Evolutionary conservation across 2,888 invertebrate genomes (phyloP).

Genomic region (Scelioninae gen. 2): DNA sequence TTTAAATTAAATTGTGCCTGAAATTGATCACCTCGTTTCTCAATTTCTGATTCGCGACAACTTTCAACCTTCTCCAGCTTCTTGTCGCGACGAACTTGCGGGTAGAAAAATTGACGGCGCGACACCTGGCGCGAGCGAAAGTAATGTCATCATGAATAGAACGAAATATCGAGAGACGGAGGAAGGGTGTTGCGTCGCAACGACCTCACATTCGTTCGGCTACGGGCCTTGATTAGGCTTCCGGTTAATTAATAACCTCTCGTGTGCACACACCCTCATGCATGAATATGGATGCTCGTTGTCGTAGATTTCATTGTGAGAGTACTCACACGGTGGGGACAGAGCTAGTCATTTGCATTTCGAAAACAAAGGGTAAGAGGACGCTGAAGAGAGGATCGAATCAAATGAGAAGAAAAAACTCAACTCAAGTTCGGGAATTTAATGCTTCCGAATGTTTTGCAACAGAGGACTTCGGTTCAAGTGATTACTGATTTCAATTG

Average conservation of each 20-base stretch:
- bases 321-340: constrained; percentile 61
- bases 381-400: constrained; percentile 33
- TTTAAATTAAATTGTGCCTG: too few species aligned
- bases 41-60: too few species aligned
- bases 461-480: constrained; percentile 2
- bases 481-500: too few species aligned
- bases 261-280: constrained; percentile 71
- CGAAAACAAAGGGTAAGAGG: constrained; percentile 72
- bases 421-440: constrained; percentile 33
- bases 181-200: constrained; percentile 68
- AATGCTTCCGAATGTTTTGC: constrained; percentile 33
- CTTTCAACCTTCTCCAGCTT: too few species aligned
- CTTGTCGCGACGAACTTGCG: too few species aligned
- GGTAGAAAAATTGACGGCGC: not conserved
- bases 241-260: constrained; percentile 79
- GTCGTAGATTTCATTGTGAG: constrained; percentile 72
- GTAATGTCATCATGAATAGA: constrained; percentile 29
- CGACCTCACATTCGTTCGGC: constrained; percentile 64
- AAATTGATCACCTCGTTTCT: too few species aligned
- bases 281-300: constrained; percentile 74
- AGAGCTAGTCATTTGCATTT: constrained; percentile 74
- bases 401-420: constrained; percentile 31
- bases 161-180: constrained; percentile 36
- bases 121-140: constrained; percentile 46
- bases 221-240: constrained; percentile 77